These are phyloP conservation scores for Apeira syringaria DNA, from an alignment of 2,888 invertebrate species.

Conservation along the genomic window DNA sequence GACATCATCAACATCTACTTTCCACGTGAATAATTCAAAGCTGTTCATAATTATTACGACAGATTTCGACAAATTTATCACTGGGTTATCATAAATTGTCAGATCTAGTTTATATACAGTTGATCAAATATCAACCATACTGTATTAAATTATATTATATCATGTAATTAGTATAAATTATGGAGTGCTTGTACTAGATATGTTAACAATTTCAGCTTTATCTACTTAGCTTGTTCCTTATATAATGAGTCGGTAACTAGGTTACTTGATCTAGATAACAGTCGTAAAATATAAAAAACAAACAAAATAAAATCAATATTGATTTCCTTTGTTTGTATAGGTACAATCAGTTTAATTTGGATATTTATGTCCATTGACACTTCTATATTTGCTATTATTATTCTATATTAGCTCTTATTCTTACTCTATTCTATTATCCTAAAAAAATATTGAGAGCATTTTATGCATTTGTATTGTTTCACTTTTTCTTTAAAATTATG, in stretches of 20 bases:
- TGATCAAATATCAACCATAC: constrained; percentile 11
- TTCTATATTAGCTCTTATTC: too few relatives aligned
- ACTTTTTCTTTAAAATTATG: too few relatives aligned
- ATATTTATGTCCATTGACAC: too few relatives aligned
- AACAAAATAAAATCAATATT: background rate
- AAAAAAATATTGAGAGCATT: too few relatives aligned
- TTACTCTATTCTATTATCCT: too few relatives aligned
- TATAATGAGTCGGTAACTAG: constrained; percentile 11
- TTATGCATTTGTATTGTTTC: too few relatives aligned
- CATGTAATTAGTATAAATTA: background rate
- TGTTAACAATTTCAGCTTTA: constrained; percentile 4
- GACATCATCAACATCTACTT: constrained; percentile 45
- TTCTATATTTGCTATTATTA: too few relatives aligned
- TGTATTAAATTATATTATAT: background rate
- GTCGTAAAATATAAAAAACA: constrained; percentile 14
- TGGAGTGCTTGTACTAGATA: background rate
- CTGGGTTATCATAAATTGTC: constrained; percentile 11
- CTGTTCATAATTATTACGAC: constrained; percentile 28
- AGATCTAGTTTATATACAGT: constrained; percentile 14
- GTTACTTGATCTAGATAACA: constrained; percentile 14
- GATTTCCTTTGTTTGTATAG: too few relatives aligned
- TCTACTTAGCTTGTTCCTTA: constrained; percentile 6
- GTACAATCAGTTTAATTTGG: too few relatives aligned
- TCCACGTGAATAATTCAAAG: constrained; percentile 42
- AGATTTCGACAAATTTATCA: constrained; percentile 17